Evolutionary conservation across 2,888 invertebrate species (phyloP), one percentile per base, ranked within the genome.

Genomic region (Athalia circularis): DNA sequence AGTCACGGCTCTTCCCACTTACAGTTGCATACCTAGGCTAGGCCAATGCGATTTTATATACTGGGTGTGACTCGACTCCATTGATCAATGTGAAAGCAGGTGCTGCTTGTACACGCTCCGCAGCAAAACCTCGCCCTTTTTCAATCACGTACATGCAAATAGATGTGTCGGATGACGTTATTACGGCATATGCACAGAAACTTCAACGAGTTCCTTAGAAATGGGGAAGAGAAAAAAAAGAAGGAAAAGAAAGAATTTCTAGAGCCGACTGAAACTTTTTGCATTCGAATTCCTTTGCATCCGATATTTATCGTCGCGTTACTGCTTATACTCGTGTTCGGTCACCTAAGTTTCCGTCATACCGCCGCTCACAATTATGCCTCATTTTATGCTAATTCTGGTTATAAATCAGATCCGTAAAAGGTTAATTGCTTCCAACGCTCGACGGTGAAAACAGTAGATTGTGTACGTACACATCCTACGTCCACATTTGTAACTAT

Each of bases 381-480:
- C 13, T n/a, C 13, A 48, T 65, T 48, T 65, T 48, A 65, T 65
- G 65, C 6, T 65, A 48, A 65, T 65, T 50, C 65, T 65, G n/a
- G 65, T 48, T 65, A 48, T 65, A 48, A 65, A 65, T 65, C 65
- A 65, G 48, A 65, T 65, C 65, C 47, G 50, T 43, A 65, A 48
- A 65, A 65, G 65, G 65, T 65, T 65, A 65, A 65, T 65, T 65
- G 65, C 65, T 65, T 65, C 65, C 65, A 48, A 65, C 65, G 48
- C 6, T 50, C 7, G 7, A 52, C 52, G 52, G 11, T 52, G 7
- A 52, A 11, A 7, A 15, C 15, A 50, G 13, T 61, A 15, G n/a
- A 6, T 61, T 13, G 13, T 61, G 11, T 61, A 61, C 3, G 5
- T 61, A 13, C 61, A 61, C 15, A 43, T 43, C 9, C 9, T 62